Evolutionary conservation across 2,113 vertebrate species (phyloP).

Genomic region (Myocastor coypus): DNA sequence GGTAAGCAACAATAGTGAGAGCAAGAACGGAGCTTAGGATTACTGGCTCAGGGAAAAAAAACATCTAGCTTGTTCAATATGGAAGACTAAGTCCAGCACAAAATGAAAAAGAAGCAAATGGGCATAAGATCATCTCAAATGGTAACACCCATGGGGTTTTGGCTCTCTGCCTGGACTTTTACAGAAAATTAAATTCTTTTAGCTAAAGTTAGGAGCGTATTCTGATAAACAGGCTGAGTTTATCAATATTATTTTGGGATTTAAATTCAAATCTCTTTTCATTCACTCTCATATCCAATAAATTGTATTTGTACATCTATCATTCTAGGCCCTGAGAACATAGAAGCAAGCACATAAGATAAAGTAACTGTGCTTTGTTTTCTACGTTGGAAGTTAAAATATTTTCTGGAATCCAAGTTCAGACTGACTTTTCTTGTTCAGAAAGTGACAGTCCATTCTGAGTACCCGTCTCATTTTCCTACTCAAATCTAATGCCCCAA

Average conservation of each 20-base stretch:
- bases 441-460: neutral
- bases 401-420: slow-evolving; percentile 33
- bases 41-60: neutral
- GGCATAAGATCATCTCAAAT: slow-evolving; percentile 14
- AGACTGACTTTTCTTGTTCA: neutral
- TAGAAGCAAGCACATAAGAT: neutral
- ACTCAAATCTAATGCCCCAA: neutral
- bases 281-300: neutral
- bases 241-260: slow-evolving; percentile 19
- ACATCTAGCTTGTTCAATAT: neutral
- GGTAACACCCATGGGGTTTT: neutral
- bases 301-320: slow-evolving; percentile 11
- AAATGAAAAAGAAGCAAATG: slow-evolving; percentile 26
- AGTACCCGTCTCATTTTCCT: neutral
- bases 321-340: neutral
- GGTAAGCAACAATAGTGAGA: neutral
- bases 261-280: slow-evolving; percentile 20
- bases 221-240: neutral
- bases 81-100: neutral
- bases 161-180: neutral
- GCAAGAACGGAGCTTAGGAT: neutral
- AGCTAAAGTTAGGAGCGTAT: neutral
- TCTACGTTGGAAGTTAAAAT: neutral
- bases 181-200: slow-evolving; percentile 40
- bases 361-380: neutral